phyloP scores from a whole-genome alignment of 2,888 invertebrate species.

The Carpatolechia fugitivella region DNA sequence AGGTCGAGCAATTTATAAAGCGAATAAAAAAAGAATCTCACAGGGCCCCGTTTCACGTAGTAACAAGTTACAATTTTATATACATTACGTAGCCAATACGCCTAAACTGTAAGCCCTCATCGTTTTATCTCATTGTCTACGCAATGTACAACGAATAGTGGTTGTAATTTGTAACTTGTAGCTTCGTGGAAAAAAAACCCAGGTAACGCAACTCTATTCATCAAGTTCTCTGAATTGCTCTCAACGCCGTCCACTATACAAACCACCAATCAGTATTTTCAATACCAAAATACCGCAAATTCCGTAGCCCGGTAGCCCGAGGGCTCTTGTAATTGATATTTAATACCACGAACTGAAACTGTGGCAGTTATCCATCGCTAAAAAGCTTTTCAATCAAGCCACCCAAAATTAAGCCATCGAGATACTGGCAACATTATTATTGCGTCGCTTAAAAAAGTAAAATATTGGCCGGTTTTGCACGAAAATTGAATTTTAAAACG shows the following conservation, averaged over 20 bases:
- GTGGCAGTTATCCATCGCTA: neutral
- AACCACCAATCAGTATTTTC: conserved; percentile 1
- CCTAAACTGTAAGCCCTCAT: no score
- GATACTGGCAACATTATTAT: conserved; percentile 4
- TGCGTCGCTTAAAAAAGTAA: neutral
- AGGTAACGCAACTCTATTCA: conserved; percentile 1
- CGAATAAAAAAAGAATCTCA: no score
- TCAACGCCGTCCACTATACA: neutral
- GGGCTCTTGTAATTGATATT: conserved; percentile 1
- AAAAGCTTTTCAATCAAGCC: neutral
- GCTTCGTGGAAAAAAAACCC: neutral
- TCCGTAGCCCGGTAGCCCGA: neutral
- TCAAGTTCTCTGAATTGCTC: neutral
- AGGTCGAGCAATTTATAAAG: no score
- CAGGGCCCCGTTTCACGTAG: no score
- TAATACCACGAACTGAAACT: neutral
- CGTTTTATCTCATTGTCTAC: no score
- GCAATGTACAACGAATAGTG: no score
- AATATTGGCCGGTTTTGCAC: neutral
- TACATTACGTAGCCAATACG: no score
- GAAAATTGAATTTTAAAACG: conserved; percentile 3
- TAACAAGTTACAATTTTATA: no score
- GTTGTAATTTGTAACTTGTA: no score
- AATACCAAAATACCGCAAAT: conserved; percentile 4
- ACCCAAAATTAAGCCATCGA: neutral